These are phyloP conservation scores for Eptatretus atami DNA, from an alignment of 2,797 vertebrate genomes.

Conservation along the genomic window DNA sequence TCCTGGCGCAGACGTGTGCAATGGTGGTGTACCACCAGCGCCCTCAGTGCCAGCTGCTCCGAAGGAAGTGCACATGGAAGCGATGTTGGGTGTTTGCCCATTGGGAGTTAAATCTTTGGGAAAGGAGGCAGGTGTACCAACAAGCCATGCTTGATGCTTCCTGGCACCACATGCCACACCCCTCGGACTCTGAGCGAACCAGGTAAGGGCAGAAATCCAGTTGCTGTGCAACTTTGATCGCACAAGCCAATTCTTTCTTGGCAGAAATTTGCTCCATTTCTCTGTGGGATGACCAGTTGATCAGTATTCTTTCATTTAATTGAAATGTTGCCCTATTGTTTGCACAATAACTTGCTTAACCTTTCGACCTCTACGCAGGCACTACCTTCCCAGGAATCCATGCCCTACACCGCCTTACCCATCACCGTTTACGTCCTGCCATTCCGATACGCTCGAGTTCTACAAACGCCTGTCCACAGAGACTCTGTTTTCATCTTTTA, in stretches of 20 bases:
- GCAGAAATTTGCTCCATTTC: no score
- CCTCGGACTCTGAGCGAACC: slow-evolving; percentile 65
- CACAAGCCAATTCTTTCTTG: no score
- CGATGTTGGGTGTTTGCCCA: slow-evolving; percentile 54
- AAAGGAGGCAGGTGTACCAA: slow-evolving; percentile 79
- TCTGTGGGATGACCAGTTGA: no score
- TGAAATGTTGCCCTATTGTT: no score
- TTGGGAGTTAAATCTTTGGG: slow-evolving; percentile 49
- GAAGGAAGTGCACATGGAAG: slow-evolving; percentile 56
- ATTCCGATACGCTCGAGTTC: slow-evolving; percentile 72
- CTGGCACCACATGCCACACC: slow-evolving; percentile 83
- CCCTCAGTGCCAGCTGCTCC: slow-evolving; percentile 26
- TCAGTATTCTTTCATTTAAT: no score
- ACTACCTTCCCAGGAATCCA: slow-evolving; percentile 68
- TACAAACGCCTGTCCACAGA: slow-evolving; percentile 80
- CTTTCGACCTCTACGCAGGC: slow-evolving; percentile 16
- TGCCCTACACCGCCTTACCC: slow-evolving; percentile 63
- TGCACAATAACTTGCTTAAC: no score
- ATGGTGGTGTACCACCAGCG: slow-evolving; percentile 9
- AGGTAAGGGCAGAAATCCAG: slow-evolving; percentile 17
- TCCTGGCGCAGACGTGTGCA: slow-evolving; percentile 14
- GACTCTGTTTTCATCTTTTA: slow-evolving; percentile 90
- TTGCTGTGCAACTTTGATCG: no score
- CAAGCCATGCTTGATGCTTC: slow-evolving; percentile 71
- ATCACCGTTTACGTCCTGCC: slow-evolving; percentile 67